phyloP scores from a whole-genome alignment of 2,888 invertebrate species.

The Trachelus iudaicus region DNA sequence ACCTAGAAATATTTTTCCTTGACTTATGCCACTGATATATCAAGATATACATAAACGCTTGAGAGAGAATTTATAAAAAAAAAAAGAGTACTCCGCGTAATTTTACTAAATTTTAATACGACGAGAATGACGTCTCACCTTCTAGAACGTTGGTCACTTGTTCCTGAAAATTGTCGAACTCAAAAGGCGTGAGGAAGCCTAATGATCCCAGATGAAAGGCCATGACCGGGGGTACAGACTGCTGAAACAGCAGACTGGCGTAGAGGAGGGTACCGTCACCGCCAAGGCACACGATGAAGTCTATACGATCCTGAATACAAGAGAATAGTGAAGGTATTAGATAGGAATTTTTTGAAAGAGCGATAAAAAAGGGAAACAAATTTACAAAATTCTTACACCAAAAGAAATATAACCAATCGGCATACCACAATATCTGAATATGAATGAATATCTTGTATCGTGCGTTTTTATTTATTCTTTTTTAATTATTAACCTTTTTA shows the following conservation, averaged over 20 bases:
- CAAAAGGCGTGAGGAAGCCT: slow-evolving; percentile 96
- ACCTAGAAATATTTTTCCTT: too few species aligned
- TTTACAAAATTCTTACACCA: neutral
- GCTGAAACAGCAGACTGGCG: slow-evolving; percentile 91
- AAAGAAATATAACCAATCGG: neutral
- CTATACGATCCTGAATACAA: slow-evolving; percentile 83
- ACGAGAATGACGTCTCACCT: slow-evolving; percentile 69
- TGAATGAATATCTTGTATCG: neutral
- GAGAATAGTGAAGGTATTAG: neutral
- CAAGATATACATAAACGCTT: too few species aligned
- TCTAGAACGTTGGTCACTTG: slow-evolving; percentile 94
- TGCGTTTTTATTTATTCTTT: neutral
- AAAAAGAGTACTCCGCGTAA: neutral
- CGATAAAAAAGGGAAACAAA: neutral
- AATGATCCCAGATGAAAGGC: slow-evolving; percentile 97
- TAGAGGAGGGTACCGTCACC: slow-evolving; percentile 97
- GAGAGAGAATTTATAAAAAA: neutral
- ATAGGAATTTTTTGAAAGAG: too few species aligned
- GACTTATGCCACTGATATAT: too few species aligned
- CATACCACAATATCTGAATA: too few species aligned
- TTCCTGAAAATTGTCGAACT: slow-evolving; percentile 93
- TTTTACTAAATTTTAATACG: too few species aligned
- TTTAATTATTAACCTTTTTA: neutral
- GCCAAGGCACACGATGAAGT: slow-evolving; percentile 95
- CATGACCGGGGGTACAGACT: slow-evolving; percentile 98